Evolutionary conservation across 2,797 vertebrate genomes (phyloP).

Genomic region (Lacerta bilineata): DNA sequence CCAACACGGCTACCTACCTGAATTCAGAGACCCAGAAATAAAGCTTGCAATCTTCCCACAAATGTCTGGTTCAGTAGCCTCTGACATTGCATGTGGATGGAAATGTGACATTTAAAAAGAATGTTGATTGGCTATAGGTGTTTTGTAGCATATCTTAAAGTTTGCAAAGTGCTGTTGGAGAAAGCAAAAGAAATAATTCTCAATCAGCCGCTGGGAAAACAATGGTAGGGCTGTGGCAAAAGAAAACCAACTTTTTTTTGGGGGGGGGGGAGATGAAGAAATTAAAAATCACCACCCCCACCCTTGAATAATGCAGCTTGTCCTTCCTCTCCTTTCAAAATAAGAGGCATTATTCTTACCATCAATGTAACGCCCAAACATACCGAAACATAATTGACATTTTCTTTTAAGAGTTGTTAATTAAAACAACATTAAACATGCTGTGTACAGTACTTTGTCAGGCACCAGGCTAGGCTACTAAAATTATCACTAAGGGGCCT

Average conservation of each 20-base stretch:
- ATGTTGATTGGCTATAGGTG: not conserved
- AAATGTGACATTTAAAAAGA: not conserved
- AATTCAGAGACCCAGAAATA: not conserved
- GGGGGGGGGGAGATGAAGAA: conserved; percentile 35
- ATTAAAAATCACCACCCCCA: not conserved
- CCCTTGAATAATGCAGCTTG: conserved; percentile 25
- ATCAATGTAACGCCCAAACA: conserved; percentile 57
- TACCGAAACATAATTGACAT: conserved; percentile 78
- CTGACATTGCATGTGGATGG: not conserved
- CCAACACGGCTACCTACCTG: too few species aligned
- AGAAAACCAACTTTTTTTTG: conserved; percentile 19
- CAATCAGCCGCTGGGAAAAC: conserved; percentile 28
- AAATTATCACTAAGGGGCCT: conserved; percentile 77
- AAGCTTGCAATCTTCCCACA: not conserved
- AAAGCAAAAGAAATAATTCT: conserved; percentile 49
- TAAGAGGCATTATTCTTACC: conserved; percentile 29
- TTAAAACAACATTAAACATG: conserved; percentile 81
- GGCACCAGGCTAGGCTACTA: conserved; percentile 75
- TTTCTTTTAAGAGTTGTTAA: conserved; percentile 82
- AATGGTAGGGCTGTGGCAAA: conserved; percentile 51
- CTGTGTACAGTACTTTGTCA: conserved; percentile 75
- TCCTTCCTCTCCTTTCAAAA: conserved; percentile 38
- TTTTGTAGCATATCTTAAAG: conserved; percentile 11
- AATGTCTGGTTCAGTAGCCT: not conserved
- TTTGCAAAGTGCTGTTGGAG: conserved; percentile 47